A percentile compares a stretch with the other conserved stretches of the same genome.
These are phyloP conservation scores for Gymnopithys bicolor DNA, from an alignment of 2,797 vertebrate species.

Conservation along the genomic window DNA sequence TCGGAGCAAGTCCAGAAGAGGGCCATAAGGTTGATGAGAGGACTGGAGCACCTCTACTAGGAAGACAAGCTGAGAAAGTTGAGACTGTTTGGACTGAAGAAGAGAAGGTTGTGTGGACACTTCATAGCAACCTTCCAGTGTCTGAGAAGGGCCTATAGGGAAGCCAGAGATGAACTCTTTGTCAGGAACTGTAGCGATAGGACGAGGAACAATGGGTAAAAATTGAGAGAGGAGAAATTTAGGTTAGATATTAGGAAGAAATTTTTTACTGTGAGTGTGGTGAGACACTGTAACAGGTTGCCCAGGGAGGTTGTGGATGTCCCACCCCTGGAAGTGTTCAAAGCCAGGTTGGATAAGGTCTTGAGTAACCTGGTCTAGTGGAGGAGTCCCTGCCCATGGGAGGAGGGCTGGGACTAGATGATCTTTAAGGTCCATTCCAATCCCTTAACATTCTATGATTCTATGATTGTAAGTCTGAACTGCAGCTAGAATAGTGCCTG, in stretches of 20 bases:
- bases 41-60: not conserved
- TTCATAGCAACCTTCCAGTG: not conserved
- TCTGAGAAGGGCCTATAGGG: not conserved
- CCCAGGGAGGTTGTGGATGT: not conserved
- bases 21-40: not conserved
- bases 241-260: not conserved
- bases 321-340: not conserved
- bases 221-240: not conserved
- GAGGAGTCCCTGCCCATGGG: not conserved
- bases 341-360: not conserved
- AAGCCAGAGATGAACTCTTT: not conserved
- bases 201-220: not conserved
- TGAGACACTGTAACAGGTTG: not conserved
- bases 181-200: not conserved
- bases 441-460: too few species aligned
- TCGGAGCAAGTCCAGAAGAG: not conserved
- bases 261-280: not conserved
- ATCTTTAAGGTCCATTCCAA: not conserved
- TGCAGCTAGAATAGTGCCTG: too few species aligned
- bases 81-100: not conserved
- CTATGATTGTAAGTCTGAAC: not conserved
- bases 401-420: accelerated
- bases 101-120: not conserved
- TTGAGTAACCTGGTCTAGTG: not conserved
- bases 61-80: not conserved